These are phyloP conservation scores for Passerina amoena DNA, from an alignment of 2,113 vertebrate species.

Conservation along the genomic window DNA sequence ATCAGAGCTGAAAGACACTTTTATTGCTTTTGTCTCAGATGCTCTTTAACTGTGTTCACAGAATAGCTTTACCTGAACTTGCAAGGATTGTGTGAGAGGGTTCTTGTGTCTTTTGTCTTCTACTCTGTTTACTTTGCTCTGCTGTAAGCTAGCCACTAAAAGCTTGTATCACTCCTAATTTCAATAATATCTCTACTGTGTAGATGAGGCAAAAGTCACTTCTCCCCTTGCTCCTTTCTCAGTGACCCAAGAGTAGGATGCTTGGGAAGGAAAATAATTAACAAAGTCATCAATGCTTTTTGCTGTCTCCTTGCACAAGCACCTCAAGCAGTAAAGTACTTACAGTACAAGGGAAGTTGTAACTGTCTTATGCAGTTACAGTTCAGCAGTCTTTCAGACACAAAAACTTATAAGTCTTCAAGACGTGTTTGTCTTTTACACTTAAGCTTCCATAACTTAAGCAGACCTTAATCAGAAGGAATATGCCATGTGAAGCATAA, in stretches of 20 bases:
- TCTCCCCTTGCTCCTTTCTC: neutral
- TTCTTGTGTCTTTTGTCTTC: neutral
- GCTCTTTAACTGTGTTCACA: neutral
- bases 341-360: neutral
- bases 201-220: neutral
- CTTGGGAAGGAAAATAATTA: neutral
- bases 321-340: neutral
- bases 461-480: neutral
- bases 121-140: neutral
- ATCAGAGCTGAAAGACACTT: neutral
- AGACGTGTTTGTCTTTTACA: neutral
- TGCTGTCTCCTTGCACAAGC: neutral
- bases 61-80: neutral
- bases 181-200: neutral
- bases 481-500: neutral
- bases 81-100: neutral
- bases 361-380: neutral
- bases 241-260: neutral
- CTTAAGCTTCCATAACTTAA: neutral
- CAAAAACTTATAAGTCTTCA: neutral
- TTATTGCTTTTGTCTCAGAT: neutral
- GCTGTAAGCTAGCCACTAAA: neutral
- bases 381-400: neutral
- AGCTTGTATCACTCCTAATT: neutral
- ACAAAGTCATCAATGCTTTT: neutral